Conservation (phyloP, 64 coral and sea anemone species). For the Catalaphyllia jardinei region DNA sequence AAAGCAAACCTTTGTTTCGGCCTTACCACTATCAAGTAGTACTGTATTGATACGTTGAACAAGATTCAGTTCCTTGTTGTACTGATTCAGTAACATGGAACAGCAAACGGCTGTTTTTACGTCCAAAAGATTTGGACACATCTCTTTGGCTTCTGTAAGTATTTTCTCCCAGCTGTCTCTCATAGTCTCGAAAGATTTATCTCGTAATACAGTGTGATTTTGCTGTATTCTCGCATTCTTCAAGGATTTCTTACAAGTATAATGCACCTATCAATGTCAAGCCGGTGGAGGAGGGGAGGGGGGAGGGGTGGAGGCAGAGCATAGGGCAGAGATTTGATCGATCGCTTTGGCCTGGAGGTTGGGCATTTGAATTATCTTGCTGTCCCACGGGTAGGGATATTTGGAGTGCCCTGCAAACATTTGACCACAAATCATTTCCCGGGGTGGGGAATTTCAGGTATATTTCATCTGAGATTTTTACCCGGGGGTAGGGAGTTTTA, state of each 20-base stretch:
- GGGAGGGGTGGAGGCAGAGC: too few relatives aligned
- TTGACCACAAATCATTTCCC: too few relatives aligned
- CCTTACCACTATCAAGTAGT: constrained; percentile 34
- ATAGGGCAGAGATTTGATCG: too few relatives aligned
- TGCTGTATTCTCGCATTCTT: constrained; percentile 8
- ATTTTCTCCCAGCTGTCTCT: constrained; percentile 13
- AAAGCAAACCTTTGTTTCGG: constrained; percentile 39
- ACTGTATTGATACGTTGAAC: constrained; percentile 43
- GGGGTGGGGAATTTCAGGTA: too few relatives aligned
- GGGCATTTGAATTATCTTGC: too few relatives aligned
- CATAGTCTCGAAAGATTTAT: constrained; percentile 37
- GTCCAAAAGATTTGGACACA: constrained; percentile 17
- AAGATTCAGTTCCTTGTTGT: neutral
- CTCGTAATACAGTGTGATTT: constrained; percentile 19
- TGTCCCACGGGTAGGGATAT: too few relatives aligned
- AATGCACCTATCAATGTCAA: too few relatives aligned
- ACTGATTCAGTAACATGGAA: neutral
- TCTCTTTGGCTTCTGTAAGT: constrained; percentile 33
- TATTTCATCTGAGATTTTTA: too few relatives aligned
- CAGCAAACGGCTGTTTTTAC: neutral
- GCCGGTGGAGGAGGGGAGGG: too few relatives aligned
- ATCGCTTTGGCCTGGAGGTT: too few relatives aligned
- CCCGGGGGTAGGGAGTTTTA: too few relatives aligned
- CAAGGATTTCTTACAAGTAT: constrained; percentile 23
- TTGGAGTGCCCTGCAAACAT: too few relatives aligned